Base-by-base conservation (phyloP, 2,113 vertebrate species). In the Geococcyx californianus region DNA sequence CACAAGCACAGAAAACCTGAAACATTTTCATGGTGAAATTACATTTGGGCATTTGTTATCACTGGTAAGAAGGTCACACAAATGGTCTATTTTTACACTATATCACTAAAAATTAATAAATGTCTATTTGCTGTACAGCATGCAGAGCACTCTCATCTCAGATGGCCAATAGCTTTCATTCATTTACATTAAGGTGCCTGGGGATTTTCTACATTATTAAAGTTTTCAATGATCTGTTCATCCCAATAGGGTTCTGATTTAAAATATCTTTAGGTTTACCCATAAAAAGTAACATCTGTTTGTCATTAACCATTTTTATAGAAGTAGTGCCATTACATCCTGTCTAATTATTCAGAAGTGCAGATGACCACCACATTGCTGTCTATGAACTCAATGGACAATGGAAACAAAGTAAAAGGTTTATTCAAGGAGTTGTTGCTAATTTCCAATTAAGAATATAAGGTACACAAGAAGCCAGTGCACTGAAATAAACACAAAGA, bases 321-420 rank as follows among this genome's bases (percentile, higher is more conserved):
- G 15, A 78, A 70, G 9, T 15, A 58, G 29, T 28, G 7, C 31
- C 10, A 44, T 38, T 75, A 49, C 11, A 54, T 29, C 21, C 19
- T 31, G 25, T 14, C 9, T 45, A 82, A 36, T 33, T 25, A 36
- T 7, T 76, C 85, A 64, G 10, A 91, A 67, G 44, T 33, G 16
- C 34, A 36, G 28, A 64, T 20, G 21, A 45, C 9, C 31, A 63
- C 13, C 33, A 18, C 0, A 1, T 12, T 0, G 1, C 63, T 21
- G 8, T 51, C 49, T 67, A 28, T 11, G 16, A 68, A n/a, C 23
- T 56, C 64, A 69, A 85, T 13, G 28, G 25, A 36, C 14, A 66
- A 94, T 1, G 9, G 6, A 52, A 33, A 24, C 26, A 28, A 7
- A 62, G n/a, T 16, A 76, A 87, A 72, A 85, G 2, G 8, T 28